Base-by-base conservation (phyloP, 64 coral and sea anemone species). In the Pocillopora verrucosa region DNA sequence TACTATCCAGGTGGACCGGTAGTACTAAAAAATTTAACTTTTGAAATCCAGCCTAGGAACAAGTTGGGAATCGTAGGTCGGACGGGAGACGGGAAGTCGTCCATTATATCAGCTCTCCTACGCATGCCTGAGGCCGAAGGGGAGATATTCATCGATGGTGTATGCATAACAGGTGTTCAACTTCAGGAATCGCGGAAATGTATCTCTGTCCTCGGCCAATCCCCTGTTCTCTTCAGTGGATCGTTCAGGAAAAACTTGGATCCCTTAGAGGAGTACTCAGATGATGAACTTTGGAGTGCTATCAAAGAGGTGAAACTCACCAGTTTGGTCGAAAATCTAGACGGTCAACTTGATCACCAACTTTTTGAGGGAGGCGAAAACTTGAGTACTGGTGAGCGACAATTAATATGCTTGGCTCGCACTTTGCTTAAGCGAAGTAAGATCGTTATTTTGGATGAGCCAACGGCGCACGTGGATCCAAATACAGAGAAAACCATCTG, bases 401-500 rank as follows among this genome's bases (percentile, higher is more conserved):
- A 91, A 72, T 63, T 91, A 57, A 86, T 91, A 59, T 84, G 81
- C 65, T 57, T 91, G 35, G 89, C 81, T 36, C 65, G 89, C 56
- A 81, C 76, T 16, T 65, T 86, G 62, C 76, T 91, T 22, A 68
- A 86, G 37, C 59, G 38, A 26, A 86, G 63, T 20, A 91, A 78
- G 59, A 91, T 91, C 11, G 70, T 90, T 15, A 90, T 90, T 56
- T 79, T 90, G 7, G 89, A 90, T 60, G 89, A 90, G 58, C 65
- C 89, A 56, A 90, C 89, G 20, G 89, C 77, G 2, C 56, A 79
- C 16, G 67, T 90, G 19, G 89, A 90, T 56, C 25, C 65, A 36
- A 80, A 82, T 73, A 90, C 89, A 19, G 79, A 65, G 56, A 61
- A 78, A 69, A 25, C 37, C 30, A 90, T 90, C 20, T 78, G 80